These are phyloP conservation scores for Amyelois transitella DNA, from an alignment of 1,140 invertebrate genomes.

Conservation along the genomic window DNA sequence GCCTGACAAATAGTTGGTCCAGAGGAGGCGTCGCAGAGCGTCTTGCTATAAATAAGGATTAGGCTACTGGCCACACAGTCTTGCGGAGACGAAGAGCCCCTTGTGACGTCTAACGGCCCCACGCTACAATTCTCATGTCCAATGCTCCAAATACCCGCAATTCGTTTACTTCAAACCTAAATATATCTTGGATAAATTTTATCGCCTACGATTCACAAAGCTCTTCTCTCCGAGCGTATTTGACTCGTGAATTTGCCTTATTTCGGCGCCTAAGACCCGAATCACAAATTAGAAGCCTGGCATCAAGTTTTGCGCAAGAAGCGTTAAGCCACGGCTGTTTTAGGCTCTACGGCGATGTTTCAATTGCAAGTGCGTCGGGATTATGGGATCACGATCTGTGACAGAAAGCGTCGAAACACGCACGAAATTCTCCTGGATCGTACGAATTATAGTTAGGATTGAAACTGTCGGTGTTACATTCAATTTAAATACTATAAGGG, in stretches of 20 bases:
- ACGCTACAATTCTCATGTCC: slow-evolving; percentile 33
- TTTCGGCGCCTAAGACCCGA: slow-evolving; percentile 60
- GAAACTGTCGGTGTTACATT: neutral
- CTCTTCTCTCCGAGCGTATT: slow-evolving; percentile 9
- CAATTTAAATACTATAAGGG: too few species aligned
- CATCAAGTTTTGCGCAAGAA: slow-evolving; percentile 52
- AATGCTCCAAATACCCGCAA: slow-evolving; percentile 25
- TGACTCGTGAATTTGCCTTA: slow-evolving; percentile 62
- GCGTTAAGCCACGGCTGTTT: slow-evolving; percentile 61
- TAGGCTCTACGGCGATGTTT: slow-evolving; percentile 53
- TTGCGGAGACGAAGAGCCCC: slow-evolving; percentile 46
- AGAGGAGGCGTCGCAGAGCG: slow-evolving; percentile 54
- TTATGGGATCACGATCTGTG: slow-evolving; percentile 46
- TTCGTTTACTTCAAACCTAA: slow-evolving; percentile 28
- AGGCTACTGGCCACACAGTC: slow-evolving; percentile 57
- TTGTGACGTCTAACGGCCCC: slow-evolving; percentile 35
- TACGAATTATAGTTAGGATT: slow-evolving; percentile 15
- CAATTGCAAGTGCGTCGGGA: slow-evolving; percentile 55
- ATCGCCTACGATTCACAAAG: slow-evolving; percentile 12
- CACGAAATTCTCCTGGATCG: slow-evolving; percentile 47
- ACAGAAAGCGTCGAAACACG: slow-evolving; percentile 53
- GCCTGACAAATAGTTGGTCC: slow-evolving; percentile 65
- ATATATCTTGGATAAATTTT: slow-evolving; percentile 13
- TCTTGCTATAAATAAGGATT: slow-evolving; percentile 73
- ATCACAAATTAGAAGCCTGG: slow-evolving; percentile 65